Evolutionary conservation across 2,113 vertebrate genomes (phyloP).

Genomic region (Cryptotis parvus): DNA sequence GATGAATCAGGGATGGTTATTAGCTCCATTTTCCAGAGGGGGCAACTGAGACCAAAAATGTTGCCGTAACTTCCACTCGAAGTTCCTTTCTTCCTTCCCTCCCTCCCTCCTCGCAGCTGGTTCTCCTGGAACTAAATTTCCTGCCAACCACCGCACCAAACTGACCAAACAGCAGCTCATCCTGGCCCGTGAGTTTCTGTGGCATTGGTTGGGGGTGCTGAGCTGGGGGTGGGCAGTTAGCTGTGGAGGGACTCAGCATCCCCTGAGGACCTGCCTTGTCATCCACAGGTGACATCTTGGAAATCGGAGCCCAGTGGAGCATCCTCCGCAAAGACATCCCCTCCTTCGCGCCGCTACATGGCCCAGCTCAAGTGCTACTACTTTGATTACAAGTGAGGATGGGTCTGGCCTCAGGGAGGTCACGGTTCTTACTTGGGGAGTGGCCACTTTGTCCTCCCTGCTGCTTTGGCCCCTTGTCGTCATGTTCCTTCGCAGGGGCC

Average conservation of each 20-base stretch:
- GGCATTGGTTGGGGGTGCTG: background rate
- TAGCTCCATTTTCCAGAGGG: constrained; percentile 21
- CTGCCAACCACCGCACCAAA: constrained; percentile 92
- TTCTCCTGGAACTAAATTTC: constrained; percentile 95
- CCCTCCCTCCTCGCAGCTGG: constrained; percentile 86
- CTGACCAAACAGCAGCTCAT: constrained; percentile 95
- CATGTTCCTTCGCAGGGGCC: constrained; percentile 6
- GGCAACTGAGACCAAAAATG: background rate
- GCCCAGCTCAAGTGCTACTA: constrained; percentile 98
- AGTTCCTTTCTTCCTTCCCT: background rate
- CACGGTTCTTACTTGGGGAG: too few species aligned
- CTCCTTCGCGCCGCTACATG: constrained; percentile 96
- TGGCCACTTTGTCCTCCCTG: background rate
- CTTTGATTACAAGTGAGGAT: constrained; percentile 96
- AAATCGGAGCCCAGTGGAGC: constrained; percentile 96
- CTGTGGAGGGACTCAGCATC: background rate
- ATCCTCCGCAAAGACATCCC: constrained; percentile 97
- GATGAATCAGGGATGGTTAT: constrained; percentile 15
- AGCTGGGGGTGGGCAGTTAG: background rate
- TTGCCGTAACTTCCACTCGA: background rate
- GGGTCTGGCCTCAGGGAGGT: background rate
- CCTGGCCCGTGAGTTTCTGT: constrained; percentile 91
- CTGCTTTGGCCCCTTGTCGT: background rate
- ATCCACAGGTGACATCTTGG: constrained; percentile 93
- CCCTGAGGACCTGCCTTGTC: constrained; percentile 38